phyloP scores from a whole-genome alignment of 2,888 invertebrate genomes.

The Anticlea derivata region DNA sequence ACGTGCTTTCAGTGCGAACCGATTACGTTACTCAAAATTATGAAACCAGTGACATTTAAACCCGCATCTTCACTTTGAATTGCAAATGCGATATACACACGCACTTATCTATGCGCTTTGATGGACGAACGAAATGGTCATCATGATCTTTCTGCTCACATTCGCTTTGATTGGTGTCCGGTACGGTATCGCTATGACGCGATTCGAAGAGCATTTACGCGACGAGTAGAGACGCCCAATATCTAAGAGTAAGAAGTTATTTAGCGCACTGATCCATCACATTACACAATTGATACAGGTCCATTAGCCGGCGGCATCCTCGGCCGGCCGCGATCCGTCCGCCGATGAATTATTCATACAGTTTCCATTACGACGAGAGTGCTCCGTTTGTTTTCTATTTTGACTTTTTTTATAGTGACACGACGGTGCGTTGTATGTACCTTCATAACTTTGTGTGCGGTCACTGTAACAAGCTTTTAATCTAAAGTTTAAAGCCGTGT shows the following conservation, averaged over 20 bases:
- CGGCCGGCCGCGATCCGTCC: slow-evolving; percentile 16
- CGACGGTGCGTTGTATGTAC: slow-evolving; percentile 7
- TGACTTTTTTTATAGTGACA: slow-evolving; percentile 17
- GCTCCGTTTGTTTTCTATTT: slow-evolving; percentile 28
- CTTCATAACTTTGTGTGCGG: slow-evolving; percentile 1
- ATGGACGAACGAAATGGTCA: too few relatives aligned
- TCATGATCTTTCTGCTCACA: too few relatives aligned
- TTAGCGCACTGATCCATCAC: neutral
- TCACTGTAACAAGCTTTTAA: neutral
- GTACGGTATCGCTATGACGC: too few relatives aligned
- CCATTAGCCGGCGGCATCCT: slow-evolving; percentile 14
- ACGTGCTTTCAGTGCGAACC: too few relatives aligned
- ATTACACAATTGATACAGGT: slow-evolving; percentile 13
- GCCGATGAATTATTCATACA: slow-evolving; percentile 22
- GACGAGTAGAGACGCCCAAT: neutral
- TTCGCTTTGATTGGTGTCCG: too few relatives aligned
- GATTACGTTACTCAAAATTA: too few relatives aligned
- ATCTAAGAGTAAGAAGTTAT: neutral
- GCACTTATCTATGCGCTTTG: too few relatives aligned
- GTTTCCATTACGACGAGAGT: slow-evolving; percentile 21
- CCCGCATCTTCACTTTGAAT: too few relatives aligned
- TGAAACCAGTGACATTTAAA: too few relatives aligned
- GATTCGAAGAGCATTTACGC: too few relatives aligned
- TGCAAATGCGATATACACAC: too few relatives aligned
- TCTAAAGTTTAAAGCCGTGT: too few relatives aligned